phyloP scores from a whole-genome alignment of 2,797 vertebrate genomes.

The Sebastes aleutianus region DNA sequence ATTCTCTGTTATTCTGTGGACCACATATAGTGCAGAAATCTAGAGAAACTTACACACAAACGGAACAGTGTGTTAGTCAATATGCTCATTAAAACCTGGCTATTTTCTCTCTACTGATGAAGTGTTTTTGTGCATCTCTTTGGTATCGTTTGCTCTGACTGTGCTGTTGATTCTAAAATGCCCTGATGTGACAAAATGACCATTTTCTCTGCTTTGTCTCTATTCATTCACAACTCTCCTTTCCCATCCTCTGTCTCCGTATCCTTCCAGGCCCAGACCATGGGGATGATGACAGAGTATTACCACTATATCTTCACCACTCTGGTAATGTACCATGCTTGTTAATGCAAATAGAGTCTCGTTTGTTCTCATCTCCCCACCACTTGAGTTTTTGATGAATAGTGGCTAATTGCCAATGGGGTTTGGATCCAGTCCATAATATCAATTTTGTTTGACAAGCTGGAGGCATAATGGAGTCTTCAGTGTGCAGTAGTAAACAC shows the following conservation, averaged over 20 bases:
- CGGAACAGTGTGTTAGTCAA: constrained; percentile 20
- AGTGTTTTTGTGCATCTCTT: neutral
- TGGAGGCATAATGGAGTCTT: constrained; percentile 73
- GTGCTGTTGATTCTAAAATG: constrained; percentile 52
- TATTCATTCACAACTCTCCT: constrained; percentile 39
- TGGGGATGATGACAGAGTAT: constrained; percentile 99
- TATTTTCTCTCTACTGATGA: neutral
- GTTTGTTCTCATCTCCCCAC: constrained; percentile 69
- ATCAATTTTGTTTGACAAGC: constrained; percentile 80
- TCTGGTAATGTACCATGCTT: constrained; percentile 89
- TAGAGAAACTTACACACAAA: constrained; percentile 11
- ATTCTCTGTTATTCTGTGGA: constrained; percentile 19
- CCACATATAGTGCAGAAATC: constrained; percentile 41
- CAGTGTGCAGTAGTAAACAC: constrained; percentile 65
- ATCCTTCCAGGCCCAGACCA: constrained; percentile 92
- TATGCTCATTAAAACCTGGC: constrained; percentile 36
- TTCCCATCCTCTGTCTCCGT: constrained; percentile 31
- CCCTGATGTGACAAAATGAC: constrained; percentile 43
- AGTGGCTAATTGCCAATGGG: constrained; percentile 76
- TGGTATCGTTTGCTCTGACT: constrained; percentile 34
- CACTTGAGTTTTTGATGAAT: constrained; percentile 76
- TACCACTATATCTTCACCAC: constrained; percentile 99
- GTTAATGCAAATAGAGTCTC: constrained; percentile 74
- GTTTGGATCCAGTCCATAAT: constrained; percentile 75
- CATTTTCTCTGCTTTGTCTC: constrained; percentile 21